These are phyloP conservation scores for Halcyon badia DNA, from an alignment of 2,797 vertebrate genomes.

Conservation along the genomic window DNA sequence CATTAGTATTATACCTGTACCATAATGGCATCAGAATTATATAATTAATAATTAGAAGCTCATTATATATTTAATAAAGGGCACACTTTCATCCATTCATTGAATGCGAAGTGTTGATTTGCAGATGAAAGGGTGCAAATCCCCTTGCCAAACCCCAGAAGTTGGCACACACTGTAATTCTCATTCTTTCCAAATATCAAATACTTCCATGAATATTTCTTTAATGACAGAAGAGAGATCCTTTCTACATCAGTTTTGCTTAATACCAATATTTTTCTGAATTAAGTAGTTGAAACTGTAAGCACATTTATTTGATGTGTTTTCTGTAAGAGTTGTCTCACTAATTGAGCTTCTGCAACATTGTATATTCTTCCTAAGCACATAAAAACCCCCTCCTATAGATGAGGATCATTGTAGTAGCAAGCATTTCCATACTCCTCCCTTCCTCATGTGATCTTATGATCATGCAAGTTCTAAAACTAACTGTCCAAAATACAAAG, in stretches of 20 bases:
- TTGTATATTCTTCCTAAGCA: not conserved
- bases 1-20: not conserved
- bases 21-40: not conserved
- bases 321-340: not conserved
- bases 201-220: not conserved
- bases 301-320: not conserved
- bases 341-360: not conserved
- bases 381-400: not conserved
- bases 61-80: not conserved
- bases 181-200: not conserved
- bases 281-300: not conserved
- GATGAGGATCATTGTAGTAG: not conserved
- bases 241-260: not conserved
- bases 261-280: not conserved
- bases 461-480: not conserved
- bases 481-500: not conserved
- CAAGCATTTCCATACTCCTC: not conserved
- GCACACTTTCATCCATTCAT: not conserved
- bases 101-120: slow-evolving; percentile 5
- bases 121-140: not conserved
- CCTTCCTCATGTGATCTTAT: not conserved
- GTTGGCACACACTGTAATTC: not conserved
- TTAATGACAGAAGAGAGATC: not conserved
- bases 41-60: not conserved
- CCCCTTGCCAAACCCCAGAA: not conserved